Conservation (phyloP, 2,797 vertebrate genomes). For the Lepilemur septentrionalis region DNA sequence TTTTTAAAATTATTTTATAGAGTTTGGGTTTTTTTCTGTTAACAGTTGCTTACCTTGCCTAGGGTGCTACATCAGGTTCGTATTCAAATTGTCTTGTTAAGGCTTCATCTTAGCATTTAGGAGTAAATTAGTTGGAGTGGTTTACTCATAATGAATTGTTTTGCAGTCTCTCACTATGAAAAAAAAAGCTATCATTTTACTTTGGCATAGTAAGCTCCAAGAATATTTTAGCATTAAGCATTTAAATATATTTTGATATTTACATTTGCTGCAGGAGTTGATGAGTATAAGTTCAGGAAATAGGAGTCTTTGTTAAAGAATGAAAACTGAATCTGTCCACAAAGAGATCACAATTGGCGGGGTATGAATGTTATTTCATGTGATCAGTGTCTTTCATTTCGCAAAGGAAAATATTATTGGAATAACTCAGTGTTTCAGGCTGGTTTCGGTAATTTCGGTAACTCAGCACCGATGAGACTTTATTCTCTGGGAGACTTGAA, state of each 20-base stretch:
- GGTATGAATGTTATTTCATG: slow-evolving; percentile 36
- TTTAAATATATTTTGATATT: slow-evolving; percentile 15
- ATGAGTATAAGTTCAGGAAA: slow-evolving; percentile 46
- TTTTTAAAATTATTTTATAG: too few species aligned
- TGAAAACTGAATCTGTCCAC: slow-evolving; percentile 13
- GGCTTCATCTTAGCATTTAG: slow-evolving; percentile 31
- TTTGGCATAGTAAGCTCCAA: slow-evolving; percentile 1
- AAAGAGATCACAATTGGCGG: neutral
- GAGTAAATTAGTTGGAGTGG: neutral
- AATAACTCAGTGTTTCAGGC: neutral
- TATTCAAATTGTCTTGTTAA: slow-evolving; percentile 23
- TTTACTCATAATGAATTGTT: slow-evolving; percentile 29
- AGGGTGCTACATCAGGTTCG: neutral
- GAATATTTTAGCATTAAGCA: slow-evolving; percentile 47
- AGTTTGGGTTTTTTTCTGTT: too few species aligned
- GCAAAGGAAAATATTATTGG: slow-evolving; percentile 56
- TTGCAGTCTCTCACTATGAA: neutral
- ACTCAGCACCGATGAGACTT: neutral
- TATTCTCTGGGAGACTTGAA: slow-evolving; percentile 48
- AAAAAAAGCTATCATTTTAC: neutral
- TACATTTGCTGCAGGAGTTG: slow-evolving; percentile 36
- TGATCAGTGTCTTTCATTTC: slow-evolving; percentile 58
- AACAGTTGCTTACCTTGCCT: neutral
- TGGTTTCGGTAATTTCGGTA: slow-evolving; percentile 46
- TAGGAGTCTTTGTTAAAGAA: slow-evolving; percentile 51